These are phyloP conservation scores for Drymonia ruficornis DNA, from an alignment of 2,888 invertebrate species.

Conservation along the genomic window DNA sequence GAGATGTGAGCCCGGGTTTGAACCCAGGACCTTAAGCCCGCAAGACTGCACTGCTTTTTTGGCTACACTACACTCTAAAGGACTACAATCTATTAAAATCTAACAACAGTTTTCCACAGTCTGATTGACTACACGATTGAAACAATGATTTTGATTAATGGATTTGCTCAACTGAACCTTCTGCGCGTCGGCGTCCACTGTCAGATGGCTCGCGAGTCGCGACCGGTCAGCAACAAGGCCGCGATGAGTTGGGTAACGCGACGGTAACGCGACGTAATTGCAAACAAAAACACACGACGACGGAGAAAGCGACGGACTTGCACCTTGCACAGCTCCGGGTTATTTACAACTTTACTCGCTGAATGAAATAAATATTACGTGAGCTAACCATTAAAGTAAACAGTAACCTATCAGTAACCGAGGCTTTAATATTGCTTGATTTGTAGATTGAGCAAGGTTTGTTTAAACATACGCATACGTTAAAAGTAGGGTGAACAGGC, in stretches of 20 bases:
- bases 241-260: conserved; percentile 3
- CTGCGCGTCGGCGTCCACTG: not conserved
- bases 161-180: not conserved
- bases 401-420: not conserved
- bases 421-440: not conserved
- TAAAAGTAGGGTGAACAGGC: too few relatives aligned
- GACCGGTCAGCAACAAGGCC: not conserved
- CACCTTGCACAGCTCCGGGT: conserved; percentile 19
- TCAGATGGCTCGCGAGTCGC: not conserved
- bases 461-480: too few relatives aligned
- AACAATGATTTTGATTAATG: too few relatives aligned
- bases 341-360: not conserved
- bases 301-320: conserved; percentile 26
- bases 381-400: not conserved
- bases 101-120: too few relatives aligned
- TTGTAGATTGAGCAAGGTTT: not conserved
- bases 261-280: conserved; percentile 16
- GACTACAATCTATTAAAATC: too few relatives aligned
- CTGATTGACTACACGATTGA: too few relatives aligned
- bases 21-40: too few relatives aligned
- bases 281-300: conserved; percentile 27
- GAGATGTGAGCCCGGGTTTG: too few relatives aligned
- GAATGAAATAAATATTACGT: not conserved
- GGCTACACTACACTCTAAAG: too few relatives aligned
- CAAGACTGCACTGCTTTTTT: too few relatives aligned